Evolutionary conservation across 2,797 vertebrate genomes (phyloP).

Genomic region (Zenarchopterus dispar): DNA sequence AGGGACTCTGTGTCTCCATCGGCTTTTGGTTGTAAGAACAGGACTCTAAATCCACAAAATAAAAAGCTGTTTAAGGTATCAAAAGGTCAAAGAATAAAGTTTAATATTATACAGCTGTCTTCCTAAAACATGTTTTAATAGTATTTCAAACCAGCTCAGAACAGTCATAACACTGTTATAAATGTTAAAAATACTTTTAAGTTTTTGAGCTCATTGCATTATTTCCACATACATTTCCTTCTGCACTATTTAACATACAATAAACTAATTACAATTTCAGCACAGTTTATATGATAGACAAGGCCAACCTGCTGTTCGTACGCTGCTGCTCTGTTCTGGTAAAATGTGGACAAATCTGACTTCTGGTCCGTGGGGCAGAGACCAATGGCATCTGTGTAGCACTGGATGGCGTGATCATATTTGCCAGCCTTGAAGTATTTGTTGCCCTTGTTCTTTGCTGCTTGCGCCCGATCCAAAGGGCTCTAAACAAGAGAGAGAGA

Average conservation of each 20-base stretch:
- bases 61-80: too few relatives aligned
- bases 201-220: neutral
- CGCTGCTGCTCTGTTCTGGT: constrained; percentile 98
- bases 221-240: neutral
- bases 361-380: constrained; percentile 94
- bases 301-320: constrained; percentile 91
- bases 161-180: too few relatives aligned
- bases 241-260: neutral
- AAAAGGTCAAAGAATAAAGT: too few relatives aligned
- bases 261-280: neutral
- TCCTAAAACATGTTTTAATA: too few relatives aligned
- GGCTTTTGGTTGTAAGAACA: too few relatives aligned
- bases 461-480: constrained; percentile 93
- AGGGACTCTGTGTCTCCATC: too few relatives aligned
- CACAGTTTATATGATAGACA: neutral
- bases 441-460: constrained; percentile 98
- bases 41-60: too few relatives aligned
- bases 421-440: constrained; percentile 98
- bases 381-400: constrained; percentile 96
- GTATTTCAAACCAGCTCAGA: too few relatives aligned
- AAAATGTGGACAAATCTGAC: constrained; percentile 94
- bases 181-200: too few relatives aligned
- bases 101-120: too few relatives aligned
- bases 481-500: constrained; percentile 77
- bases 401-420: constrained; percentile 97